Conservation (phyloP, 2,797 vertebrate genomes). For the Trachurus trachurus region DNA sequence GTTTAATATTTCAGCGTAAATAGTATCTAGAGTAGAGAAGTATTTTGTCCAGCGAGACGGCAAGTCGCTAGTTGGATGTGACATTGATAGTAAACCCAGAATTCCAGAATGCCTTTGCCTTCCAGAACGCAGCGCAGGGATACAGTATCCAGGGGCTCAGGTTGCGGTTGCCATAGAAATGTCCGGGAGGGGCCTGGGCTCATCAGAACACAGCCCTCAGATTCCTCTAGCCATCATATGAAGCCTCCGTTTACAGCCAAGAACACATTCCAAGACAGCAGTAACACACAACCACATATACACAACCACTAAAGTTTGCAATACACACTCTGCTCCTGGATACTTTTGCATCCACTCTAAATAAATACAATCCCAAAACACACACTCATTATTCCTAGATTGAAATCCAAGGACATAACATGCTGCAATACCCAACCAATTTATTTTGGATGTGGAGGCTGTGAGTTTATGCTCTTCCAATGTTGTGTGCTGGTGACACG, state of each 20-base stretch:
- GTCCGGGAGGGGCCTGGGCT: conserved; percentile 46
- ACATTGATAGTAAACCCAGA: conserved; percentile 52
- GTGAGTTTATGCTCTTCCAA: conserved; percentile 4
- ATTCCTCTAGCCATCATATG: conserved; percentile 76
- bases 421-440: conserved; percentile 20
- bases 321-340: conserved; percentile 10
- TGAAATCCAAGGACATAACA: conserved; percentile 43
- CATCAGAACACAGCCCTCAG: conserved; percentile 58
- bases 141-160: conserved; percentile 70
- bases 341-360: conserved; percentile 27
- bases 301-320: conserved; percentile 23
- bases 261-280: conserved; percentile 75
- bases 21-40: neutral
- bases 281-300: conserved; percentile 8
- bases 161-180: conserved; percentile 77
- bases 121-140: conserved; percentile 63
- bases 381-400: conserved; percentile 8
- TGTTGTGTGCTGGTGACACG: neutral
- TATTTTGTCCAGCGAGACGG: conserved; percentile 11
- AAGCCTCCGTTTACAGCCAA: conserved; percentile 76
- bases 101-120: conserved; percentile 43
- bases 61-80: conserved; percentile 27
- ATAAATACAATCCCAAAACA: conserved; percentile 37
- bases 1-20: conserved; percentile 16
- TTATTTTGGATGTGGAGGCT: conserved; percentile 15